Conservation (phyloP, 2,888 invertebrate genomes). For the Nomada hirtipes region DNA sequence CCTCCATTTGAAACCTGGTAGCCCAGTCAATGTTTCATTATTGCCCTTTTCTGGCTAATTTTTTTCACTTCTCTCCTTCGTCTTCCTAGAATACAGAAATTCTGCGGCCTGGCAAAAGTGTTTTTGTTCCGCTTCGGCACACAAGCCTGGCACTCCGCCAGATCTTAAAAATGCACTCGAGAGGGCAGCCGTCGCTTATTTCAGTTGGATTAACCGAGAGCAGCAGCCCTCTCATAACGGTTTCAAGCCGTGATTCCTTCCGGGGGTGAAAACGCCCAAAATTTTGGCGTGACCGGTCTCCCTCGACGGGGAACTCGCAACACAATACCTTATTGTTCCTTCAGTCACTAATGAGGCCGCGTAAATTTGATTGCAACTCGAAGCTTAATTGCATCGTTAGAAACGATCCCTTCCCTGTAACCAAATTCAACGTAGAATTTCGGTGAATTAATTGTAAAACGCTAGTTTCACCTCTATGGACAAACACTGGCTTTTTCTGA, state of each 20-base stretch:
- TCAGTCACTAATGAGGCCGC: constrained; percentile 47
- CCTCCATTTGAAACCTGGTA: no score
- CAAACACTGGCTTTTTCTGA: background rate
- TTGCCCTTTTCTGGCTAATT: background rate
- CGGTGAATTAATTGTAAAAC: constrained; percentile 22
- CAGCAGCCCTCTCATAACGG: constrained; percentile 16
- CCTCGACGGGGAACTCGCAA: constrained; percentile 2
- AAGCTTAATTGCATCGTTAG: constrained; percentile 47
- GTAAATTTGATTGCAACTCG: constrained; percentile 42
- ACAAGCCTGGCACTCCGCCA: constrained; percentile 58
- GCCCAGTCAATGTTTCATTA: background rate
- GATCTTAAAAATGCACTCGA: constrained; percentile 65
- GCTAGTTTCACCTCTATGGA: background rate
- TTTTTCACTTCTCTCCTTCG: background rate
- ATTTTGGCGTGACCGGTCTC: constrained; percentile 18
- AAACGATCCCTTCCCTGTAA: constrained; percentile 15
- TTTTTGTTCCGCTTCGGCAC: constrained; percentile 57
- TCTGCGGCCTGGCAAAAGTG: constrained; percentile 48
- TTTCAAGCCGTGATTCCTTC: constrained; percentile 30
- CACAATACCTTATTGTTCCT: constrained; percentile 44
- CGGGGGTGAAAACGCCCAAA: constrained; percentile 16
- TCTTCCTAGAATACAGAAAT: constrained; percentile 14
- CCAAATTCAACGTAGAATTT: constrained; percentile 35
- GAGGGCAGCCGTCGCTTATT: constrained; percentile 21
- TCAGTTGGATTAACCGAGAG: constrained; percentile 30